Conservation (phyloP, 2,888 invertebrate species). For the Listrodromus nycthemerus region DNA sequence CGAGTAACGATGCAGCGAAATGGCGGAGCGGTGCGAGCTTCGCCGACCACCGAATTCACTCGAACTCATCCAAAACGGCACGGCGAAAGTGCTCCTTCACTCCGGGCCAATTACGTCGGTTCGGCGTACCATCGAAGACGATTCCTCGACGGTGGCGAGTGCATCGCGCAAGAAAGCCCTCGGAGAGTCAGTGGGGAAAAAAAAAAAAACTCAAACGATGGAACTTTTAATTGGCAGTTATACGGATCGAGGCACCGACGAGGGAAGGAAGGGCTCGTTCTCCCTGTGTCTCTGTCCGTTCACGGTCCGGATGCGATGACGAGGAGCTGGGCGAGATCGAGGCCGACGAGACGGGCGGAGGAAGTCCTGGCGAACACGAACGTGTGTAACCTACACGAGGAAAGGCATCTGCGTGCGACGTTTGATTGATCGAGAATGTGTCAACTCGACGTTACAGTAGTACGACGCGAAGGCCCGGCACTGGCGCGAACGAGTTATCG, state of each 20-base stretch:
- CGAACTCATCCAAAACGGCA: no score
- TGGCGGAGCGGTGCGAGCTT: no score
- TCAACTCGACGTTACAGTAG: slow-evolving; percentile 82
- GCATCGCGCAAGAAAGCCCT: no score
- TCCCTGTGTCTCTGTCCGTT: no score
- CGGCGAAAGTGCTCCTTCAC: no score
- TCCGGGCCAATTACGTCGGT: background rate
- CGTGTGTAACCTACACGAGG: slow-evolving; percentile 33
- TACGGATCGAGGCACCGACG: slow-evolving; percentile 12
- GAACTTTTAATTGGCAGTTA: slow-evolving; percentile 53
- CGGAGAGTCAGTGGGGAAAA: background rate
- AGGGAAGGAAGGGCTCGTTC: slow-evolving; percentile 22
- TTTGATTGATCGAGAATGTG: slow-evolving; percentile 83
- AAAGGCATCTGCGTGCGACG: slow-evolving; percentile 80
- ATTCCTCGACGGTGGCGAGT: background rate
- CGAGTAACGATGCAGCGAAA: no score
- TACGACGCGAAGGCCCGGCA: slow-evolving; percentile 70
- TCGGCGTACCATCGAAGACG: background rate
- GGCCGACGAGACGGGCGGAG: slow-evolving; percentile 11
- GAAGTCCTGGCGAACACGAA: background rate
- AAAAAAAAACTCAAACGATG: background rate
- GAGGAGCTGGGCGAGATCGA: slow-evolving; percentile 10
- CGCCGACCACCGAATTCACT: no score
- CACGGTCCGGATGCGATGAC: background rate
- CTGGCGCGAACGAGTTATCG: slow-evolving; percentile 53